Conservation (phyloP, 2,113 vertebrate genomes). For the Zosterops borbonicus region DNA sequence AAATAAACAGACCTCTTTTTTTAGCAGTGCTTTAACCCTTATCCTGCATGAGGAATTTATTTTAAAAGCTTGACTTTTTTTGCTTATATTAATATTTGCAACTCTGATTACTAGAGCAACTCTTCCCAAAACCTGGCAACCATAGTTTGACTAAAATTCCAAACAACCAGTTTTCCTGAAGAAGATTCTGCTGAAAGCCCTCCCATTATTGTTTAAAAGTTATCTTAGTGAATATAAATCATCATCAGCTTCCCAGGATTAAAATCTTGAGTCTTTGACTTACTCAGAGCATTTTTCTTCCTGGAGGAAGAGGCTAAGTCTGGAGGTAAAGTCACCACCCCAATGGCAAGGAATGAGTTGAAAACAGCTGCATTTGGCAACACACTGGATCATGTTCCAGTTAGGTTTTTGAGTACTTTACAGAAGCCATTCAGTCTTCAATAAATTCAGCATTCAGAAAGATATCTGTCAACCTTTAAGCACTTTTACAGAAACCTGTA, state of each 20-base stretch:
- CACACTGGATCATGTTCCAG: background rate
- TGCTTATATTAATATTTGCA: background rate
- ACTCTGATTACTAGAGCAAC: background rate
- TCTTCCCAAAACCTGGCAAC: background rate
- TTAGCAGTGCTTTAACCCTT: conserved; percentile 2
- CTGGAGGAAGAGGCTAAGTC: background rate
- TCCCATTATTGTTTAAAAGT: background rate
- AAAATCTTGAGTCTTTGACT: background rate
- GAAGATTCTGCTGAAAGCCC: background rate
- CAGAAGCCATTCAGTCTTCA: background rate
- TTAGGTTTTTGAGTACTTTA: background rate
- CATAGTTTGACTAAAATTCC: background rate
- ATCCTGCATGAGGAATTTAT: background rate
- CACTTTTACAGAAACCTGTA: background rate
- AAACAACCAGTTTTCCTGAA: background rate
- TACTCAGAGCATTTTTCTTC: background rate
- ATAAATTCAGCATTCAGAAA: background rate
- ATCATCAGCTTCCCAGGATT: background rate
- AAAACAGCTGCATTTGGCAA: background rate
- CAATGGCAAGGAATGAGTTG: background rate
- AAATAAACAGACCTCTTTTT: conserved; percentile 6
- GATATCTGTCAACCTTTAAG: background rate
- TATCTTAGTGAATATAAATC: background rate
- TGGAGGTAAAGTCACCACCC: background rate
- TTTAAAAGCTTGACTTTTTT: background rate